Conservation (phyloP, 2,113 vertebrate genomes). For the Pelusios castaneus region DNA sequence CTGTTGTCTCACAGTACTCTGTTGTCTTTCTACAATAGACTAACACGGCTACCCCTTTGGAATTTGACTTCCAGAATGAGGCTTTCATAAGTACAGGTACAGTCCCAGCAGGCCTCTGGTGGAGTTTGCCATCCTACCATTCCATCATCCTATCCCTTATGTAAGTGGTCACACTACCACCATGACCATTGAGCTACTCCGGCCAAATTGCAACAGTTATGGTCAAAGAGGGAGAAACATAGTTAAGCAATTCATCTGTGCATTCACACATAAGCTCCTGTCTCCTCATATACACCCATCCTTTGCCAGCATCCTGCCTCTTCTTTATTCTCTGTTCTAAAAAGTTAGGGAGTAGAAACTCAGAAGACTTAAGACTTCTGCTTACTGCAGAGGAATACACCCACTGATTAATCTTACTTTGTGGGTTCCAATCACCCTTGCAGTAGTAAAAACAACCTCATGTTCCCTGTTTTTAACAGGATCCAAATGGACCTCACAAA, state of each 20-base stretch:
- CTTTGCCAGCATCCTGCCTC: background rate
- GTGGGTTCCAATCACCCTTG: background rate
- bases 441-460: background rate
- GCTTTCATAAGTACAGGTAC: constrained; percentile 45
- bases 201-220: background rate
- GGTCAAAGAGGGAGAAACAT: background rate
- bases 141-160: constrained; percentile 38
- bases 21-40: no score
- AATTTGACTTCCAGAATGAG: no score
- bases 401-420: background rate
- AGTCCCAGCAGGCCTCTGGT: no score
- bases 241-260: background rate
- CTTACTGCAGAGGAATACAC: background rate
- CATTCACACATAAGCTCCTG: background rate
- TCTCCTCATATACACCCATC: background rate
- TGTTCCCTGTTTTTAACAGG: background rate
- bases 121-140: no score
- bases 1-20: no score
- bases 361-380: background rate
- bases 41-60: no score
- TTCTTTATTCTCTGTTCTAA: background rate
- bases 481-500: background rate
- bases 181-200: background rate
- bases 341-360: background rate
- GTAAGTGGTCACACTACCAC: constrained; percentile 52